These are phyloP conservation scores for Bicyclus anynana DNA, from an alignment of 1,140 invertebrate genomes.

Conservation along the genomic window DNA sequence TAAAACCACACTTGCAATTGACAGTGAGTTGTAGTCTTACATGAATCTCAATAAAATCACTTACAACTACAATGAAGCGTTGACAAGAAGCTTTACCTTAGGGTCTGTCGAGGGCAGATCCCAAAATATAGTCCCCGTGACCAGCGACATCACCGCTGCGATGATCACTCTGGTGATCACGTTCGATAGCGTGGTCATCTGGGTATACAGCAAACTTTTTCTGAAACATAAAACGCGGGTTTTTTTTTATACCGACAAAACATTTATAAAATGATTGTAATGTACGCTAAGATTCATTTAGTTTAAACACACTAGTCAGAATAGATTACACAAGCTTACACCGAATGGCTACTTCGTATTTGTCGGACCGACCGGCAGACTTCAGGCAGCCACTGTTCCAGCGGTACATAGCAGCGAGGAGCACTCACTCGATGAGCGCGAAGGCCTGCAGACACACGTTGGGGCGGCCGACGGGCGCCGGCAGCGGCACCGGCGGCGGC, in stretches of 20 bases:
- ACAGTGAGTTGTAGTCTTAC: no score
- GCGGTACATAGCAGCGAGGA: no score
- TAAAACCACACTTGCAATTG: no score
- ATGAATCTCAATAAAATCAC: no score
- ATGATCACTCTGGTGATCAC: constrained; percentile 87
- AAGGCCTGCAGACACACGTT: constrained; percentile 82
- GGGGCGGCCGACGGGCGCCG: constrained; percentile 80
- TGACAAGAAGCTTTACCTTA: constrained; percentile 43
- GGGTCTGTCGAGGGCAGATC: constrained; percentile 84
- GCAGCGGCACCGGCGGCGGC: constrained; percentile 85
- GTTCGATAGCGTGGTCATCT: constrained; percentile 89
- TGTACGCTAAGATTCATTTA: no score
- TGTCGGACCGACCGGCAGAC: not conserved
- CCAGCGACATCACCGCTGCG: constrained; percentile 87
- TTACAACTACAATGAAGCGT: no score
- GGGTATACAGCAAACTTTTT: constrained; percentile 84
- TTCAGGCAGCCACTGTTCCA: not conserved
- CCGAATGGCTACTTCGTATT: no score
- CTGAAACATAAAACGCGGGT: constrained; percentile 62
- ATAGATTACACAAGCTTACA: no score
- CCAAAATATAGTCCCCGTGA: constrained; percentile 93
- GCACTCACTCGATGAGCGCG: constrained; percentile 85
- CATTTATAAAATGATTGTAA: not conserved
- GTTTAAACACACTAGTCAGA: not conserved
- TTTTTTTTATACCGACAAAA: not conserved